Conservation (phyloP, 2,888 invertebrate genomes). For the Agrotis ipsilon region DNA sequence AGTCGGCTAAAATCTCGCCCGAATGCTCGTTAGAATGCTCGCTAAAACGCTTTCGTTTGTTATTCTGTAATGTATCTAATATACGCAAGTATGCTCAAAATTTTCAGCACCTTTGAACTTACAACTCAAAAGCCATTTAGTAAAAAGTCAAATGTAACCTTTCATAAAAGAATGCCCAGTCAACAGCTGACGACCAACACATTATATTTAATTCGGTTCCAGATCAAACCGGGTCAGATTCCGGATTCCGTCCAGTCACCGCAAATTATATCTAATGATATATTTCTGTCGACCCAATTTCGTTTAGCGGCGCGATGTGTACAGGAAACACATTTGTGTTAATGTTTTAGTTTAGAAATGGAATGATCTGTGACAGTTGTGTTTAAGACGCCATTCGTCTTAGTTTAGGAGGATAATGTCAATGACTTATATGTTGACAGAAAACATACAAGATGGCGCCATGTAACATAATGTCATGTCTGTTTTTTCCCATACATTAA, state of each 20-base stretch:
- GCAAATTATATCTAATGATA: conserved; percentile 54
- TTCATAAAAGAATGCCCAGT: neutral
- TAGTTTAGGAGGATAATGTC: neutral
- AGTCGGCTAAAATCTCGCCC: too few relatives aligned
- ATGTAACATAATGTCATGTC: neutral
- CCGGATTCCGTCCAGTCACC: conserved; percentile 31
- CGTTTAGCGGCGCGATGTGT: conserved; percentile 25
- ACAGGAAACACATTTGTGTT: conserved; percentile 43
- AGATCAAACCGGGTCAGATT: conserved; percentile 49
- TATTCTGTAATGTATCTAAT: too few relatives aligned
- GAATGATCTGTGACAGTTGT: conserved; percentile 5
- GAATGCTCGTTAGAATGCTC: too few relatives aligned
- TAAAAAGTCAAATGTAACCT: neutral
- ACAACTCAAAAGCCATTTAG: neutral
- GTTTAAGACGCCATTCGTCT: neutral
- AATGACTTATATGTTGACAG: neutral
- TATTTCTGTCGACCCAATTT: conserved; percentile 53
- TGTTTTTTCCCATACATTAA: neutral
- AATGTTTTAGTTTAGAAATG: conserved; percentile 27
- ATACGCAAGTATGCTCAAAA: too few relatives aligned
- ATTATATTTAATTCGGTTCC: conserved; percentile 23
- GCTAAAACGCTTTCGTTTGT: too few relatives aligned
- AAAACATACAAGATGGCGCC: neutral
- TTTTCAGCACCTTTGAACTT: neutral
- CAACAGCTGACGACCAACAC: neutral